Evolutionary conservation across 2,113 vertebrate species (phyloP).

Genomic region (Hippocampus mohnikei): DNA sequence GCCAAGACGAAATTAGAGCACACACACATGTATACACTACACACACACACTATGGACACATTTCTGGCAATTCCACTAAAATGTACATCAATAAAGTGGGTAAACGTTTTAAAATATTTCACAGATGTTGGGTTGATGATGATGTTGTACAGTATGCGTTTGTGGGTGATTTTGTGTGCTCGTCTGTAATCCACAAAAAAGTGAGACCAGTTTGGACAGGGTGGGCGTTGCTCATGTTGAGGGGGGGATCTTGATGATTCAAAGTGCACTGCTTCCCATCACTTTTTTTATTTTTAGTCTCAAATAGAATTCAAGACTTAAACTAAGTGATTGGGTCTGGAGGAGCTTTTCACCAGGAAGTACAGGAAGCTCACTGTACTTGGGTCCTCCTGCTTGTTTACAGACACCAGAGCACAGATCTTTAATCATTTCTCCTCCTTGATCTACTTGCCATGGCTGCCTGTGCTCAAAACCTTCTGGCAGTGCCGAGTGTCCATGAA

Average conservation of each 20-base stretch:
- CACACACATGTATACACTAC: slow-evolving; percentile 22
- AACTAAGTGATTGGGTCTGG: slow-evolving; percentile 41
- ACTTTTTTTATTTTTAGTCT: slow-evolving; percentile 44
- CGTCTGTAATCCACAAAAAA: slow-evolving; percentile 9
- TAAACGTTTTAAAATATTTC: slow-evolving; percentile 51
- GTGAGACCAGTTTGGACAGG: slow-evolving; percentile 25
- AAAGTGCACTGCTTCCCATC: slow-evolving; percentile 35
- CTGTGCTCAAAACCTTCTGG: slow-evolving; percentile 19
- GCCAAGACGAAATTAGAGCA: slow-evolving; percentile 56
- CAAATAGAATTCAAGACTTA: slow-evolving; percentile 48
- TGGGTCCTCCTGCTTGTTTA: slow-evolving; percentile 54
- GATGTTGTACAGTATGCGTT: slow-evolving; percentile 16
- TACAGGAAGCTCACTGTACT: slow-evolving; percentile 32
- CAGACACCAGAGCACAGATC: slow-evolving; percentile 35
- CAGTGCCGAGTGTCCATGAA: neutral
- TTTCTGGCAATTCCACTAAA: slow-evolving; percentile 59
- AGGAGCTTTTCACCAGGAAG: slow-evolving; percentile 27
- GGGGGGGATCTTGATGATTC: slow-evolving; percentile 36
- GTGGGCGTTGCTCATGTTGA: slow-evolving; percentile 22
- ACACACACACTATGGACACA: slow-evolving; percentile 15
- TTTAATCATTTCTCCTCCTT: slow-evolving; percentile 53
- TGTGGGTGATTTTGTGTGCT: neutral
- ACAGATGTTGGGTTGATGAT: slow-evolving; percentile 46
- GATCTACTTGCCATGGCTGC: slow-evolving; percentile 21
- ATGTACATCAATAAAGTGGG: slow-evolving; percentile 63